phyloP scores from a whole-genome alignment of 2,797 vertebrate genomes.

The Rhadinocentrus ornatus region DNA sequence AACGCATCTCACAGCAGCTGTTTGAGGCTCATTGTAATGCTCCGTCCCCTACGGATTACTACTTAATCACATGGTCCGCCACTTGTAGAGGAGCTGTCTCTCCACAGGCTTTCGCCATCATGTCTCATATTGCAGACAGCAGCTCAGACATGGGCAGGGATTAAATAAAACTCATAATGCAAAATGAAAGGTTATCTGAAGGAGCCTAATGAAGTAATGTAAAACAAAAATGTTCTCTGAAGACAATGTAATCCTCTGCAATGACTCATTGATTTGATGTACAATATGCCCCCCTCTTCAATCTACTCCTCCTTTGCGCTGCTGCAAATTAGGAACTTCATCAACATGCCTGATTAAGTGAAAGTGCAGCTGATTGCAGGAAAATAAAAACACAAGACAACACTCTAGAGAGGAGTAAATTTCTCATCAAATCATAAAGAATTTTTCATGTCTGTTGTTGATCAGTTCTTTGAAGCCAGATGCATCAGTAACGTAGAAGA shows the following conservation, averaged over 20 bases:
- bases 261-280: slow-evolving; percentile 54
- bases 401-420: slow-evolving; percentile 11
- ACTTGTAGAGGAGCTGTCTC: slow-evolving; percentile 57
- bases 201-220: slow-evolving; percentile 72
- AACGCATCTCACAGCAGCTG: slow-evolving; percentile 56
- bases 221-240: slow-evolving; percentile 65
- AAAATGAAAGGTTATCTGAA: slow-evolving; percentile 73
- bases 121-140: slow-evolving; percentile 44
- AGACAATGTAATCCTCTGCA: slow-evolving; percentile 68
- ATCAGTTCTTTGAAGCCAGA: not conserved
- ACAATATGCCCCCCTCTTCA: slow-evolving; percentile 22
- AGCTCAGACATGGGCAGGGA: slow-evolving; percentile 63
- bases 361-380: slow-evolving; percentile 39
- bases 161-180: slow-evolving; percentile 73
- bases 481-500: not conserved
- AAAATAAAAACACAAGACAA: slow-evolving; percentile 44
- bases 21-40: slow-evolving; percentile 47
- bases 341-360: slow-evolving; percentile 58
- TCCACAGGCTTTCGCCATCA: slow-evolving; percentile 51
- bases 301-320: slow-evolving; percentile 31
- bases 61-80: slow-evolving; percentile 66
- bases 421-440: slow-evolving; percentile 19
- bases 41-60: slow-evolving; percentile 55
- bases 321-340: slow-evolving; percentile 54
- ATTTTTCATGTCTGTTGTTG: not conserved